phyloP scores from a whole-genome alignment of 2,797 vertebrate genomes.

The Pelobates cultripes region DNA sequence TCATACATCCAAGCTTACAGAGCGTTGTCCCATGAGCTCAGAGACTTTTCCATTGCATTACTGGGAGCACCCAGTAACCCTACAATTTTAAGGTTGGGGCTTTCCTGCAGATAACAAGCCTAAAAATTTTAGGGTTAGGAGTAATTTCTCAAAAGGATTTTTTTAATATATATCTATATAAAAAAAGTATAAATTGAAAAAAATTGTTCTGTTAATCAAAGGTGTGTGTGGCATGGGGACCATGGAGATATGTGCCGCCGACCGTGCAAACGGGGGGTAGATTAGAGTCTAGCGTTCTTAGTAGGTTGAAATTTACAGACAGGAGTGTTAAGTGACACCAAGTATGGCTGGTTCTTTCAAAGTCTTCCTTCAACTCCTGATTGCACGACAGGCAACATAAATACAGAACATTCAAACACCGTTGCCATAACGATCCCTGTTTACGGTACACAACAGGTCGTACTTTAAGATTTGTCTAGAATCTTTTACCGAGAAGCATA shows the following conservation, averaged over 20 bases:
- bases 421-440: slow-evolving; percentile 17
- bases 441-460: not conserved
- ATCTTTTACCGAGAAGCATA: not conserved
- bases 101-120: slow-evolving; percentile 61
- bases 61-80: slow-evolving; percentile 60
- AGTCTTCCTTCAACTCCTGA: slow-evolving; percentile 30
- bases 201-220: slow-evolving; percentile 53
- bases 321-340: not conserved
- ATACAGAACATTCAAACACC: not conserved
- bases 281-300: not conserved
- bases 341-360: not conserved
- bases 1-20: slow-evolving; percentile 83
- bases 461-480: not conserved
- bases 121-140: slow-evolving; percentile 68
- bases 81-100: slow-evolving; percentile 66
- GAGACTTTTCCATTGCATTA: slow-evolving; percentile 33
- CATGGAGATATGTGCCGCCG: slow-evolving; percentile 1
- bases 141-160: slow-evolving; percentile 5
- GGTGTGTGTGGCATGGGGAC: slow-evolving; percentile 41
- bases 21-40: slow-evolving; percentile 83
- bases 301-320: not conserved
- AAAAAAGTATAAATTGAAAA: not conserved
- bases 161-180: not conserved
- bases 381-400: not conserved
- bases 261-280: not conserved